phyloP scores from a whole-genome alignment of 1,140 invertebrate genomes.

The Neuroterus valhalla region DNA sequence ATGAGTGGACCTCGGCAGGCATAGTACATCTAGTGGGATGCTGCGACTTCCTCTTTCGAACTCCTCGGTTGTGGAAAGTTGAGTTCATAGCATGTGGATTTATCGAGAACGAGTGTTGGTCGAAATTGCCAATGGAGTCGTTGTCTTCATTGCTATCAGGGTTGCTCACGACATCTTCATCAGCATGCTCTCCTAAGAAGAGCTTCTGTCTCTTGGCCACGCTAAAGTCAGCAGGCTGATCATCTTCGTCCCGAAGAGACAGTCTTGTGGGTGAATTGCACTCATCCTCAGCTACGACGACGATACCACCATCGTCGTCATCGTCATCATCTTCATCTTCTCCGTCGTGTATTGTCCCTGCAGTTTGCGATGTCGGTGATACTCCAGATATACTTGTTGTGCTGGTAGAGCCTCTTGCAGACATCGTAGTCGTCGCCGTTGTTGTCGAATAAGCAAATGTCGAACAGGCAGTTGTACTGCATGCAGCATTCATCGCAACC shows the following conservation, averaged over 20 bases:
- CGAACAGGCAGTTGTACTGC: constrained; percentile 43
- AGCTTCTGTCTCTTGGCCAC: constrained; percentile 80
- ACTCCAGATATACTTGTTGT: constrained; percentile 54
- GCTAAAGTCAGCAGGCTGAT: constrained; percentile 82
- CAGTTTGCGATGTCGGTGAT: constrained; percentile 64
- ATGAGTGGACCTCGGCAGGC: constrained; percentile 75
- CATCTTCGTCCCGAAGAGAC: constrained; percentile 64
- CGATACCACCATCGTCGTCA: constrained; percentile 76
- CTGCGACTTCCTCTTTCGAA: constrained; percentile 91
- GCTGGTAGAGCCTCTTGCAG: constrained; percentile 60
- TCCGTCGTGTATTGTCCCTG: constrained; percentile 59
- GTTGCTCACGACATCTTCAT: constrained; percentile 81
- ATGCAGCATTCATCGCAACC: constrained; percentile 60
- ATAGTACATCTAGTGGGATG: constrained; percentile 91
- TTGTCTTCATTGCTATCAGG: constrained; percentile 83
- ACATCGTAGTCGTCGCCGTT: constrained; percentile 78
- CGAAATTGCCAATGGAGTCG: constrained; percentile 75
- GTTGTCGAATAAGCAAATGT: constrained; percentile 59
- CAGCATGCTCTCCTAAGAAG: constrained; percentile 78
- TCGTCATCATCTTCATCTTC: constrained; percentile 78
- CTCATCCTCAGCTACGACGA: constrained; percentile 64
- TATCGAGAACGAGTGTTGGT: constrained; percentile 62
- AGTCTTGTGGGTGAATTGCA: constrained; percentile 58
- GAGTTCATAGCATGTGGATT: constrained; percentile 61
- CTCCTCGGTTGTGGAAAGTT: constrained; percentile 65